Percentiles rank a stretch among this genome's conserved stretches.
Evolutionary conservation across 1,140 invertebrate genomes (phyloP).

Genomic region (Drosophila prosaltans): DNA sequence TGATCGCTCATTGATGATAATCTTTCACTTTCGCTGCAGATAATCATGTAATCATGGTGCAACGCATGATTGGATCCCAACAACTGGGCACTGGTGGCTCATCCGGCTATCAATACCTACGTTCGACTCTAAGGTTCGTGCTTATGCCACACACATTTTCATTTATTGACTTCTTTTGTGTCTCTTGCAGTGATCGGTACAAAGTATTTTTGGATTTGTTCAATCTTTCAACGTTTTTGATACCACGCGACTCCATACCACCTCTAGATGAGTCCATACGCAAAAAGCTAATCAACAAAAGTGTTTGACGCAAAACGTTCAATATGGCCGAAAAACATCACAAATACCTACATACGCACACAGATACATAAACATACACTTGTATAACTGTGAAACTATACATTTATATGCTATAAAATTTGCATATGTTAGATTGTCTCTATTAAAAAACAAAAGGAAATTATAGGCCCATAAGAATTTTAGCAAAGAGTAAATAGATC

Average conservation of each 20-base stretch:
- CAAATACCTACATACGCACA: background rate
- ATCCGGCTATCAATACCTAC: constrained; percentile 98
- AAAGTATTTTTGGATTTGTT: constrained; percentile 99
- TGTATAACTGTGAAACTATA: no score
- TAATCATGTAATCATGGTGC: constrained; percentile 99
- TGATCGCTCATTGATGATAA: background rate
- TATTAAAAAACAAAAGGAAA: no score
- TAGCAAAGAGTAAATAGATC: no score
- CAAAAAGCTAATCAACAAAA: constrained; percentile 67
- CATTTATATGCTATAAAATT: no score
- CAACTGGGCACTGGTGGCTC: constrained; percentile 98
- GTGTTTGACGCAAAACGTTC: constrained; percentile 21
- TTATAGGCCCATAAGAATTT: no score
- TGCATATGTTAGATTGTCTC: background rate
- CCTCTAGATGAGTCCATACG: constrained; percentile 89
- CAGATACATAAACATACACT: background rate
- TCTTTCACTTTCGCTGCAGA: constrained; percentile 86
- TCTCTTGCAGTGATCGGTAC: constrained; percentile 94
- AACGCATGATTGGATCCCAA: constrained; percentile 99
- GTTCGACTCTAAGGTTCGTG: constrained; percentile 93
- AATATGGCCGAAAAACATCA: background rate
- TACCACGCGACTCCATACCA: constrained; percentile 96
- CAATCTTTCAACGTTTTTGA: constrained; percentile 97
- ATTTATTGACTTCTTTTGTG: constrained; percentile 27
- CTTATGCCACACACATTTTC: background rate